These are phyloP conservation scores for Rostratula benghalensis DNA, from an alignment of 2,113 vertebrate genomes.

Conservation along the genomic window DNA sequence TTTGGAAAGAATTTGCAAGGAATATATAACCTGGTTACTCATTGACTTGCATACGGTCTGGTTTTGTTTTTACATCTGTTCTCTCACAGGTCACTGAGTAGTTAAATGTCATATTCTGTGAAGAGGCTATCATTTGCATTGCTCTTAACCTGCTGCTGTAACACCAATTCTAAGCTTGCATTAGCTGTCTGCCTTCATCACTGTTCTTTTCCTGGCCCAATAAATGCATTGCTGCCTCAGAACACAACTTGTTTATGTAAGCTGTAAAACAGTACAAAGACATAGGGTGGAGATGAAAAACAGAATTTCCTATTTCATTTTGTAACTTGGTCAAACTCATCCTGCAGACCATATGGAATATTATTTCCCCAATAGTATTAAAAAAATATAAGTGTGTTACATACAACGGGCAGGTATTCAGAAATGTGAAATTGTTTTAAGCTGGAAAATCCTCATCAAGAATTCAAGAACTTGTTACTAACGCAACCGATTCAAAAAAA, in stretches of 20 bases:
- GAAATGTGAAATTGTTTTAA: neutral
- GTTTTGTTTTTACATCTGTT: neutral
- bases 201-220: neutral
- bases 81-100: neutral
- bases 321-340: neutral
- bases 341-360: neutral
- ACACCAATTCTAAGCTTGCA: neutral
- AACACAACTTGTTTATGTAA: neutral
- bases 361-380: neutral
- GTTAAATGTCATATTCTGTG: neutral
- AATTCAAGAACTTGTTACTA: neutral
- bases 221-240: neutral
- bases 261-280: neutral
- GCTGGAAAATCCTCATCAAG: neutral
- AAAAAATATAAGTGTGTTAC: neutral
- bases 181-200: neutral
- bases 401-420: neutral
- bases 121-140: neutral
- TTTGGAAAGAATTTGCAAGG: neutral
- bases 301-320: neutral
- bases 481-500: neutral
- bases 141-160: neutral
- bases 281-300: neutral
- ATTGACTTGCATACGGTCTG: neutral
- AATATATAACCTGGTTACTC: neutral